Conservation (phyloP, 2,888 invertebrate genomes). For the Sepiola atlantica region DNA sequence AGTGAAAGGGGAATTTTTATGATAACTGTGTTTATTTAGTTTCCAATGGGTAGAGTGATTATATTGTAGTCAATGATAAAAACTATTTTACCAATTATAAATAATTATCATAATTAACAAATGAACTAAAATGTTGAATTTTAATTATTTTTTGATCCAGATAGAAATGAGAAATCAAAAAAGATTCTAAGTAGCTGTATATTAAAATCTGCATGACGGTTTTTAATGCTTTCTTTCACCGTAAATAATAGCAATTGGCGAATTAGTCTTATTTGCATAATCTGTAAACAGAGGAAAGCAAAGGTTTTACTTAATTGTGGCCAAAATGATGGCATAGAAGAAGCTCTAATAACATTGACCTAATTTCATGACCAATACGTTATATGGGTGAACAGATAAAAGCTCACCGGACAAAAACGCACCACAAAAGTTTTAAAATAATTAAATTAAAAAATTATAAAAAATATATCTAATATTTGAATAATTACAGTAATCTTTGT, state of each 20-base stretch:
- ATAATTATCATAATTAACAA: no score
- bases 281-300: not conserved
- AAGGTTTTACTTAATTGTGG: not conserved
- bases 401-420: no score
- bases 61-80: no score
- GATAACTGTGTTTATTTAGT: not conserved
- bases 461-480: no score
- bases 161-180: not conserved
- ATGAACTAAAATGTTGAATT: not conserved
- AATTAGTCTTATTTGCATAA: slow-evolving; percentile 10
- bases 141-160: not conserved
- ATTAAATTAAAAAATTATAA: no score
- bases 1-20: no score
- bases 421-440: no score
- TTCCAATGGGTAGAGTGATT: no score
- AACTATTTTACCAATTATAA: no score
- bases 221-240: not conserved
- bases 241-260: not conserved
- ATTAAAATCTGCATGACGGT: not conserved
- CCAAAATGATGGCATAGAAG: not conserved
- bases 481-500: no score
- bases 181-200: not conserved
- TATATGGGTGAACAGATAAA: no score
- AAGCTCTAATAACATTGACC: not conserved
- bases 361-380: slow-evolving; percentile 14